Conservation (phyloP, 1,140 invertebrate genomes). For the Hycleus cichorii region DNA sequence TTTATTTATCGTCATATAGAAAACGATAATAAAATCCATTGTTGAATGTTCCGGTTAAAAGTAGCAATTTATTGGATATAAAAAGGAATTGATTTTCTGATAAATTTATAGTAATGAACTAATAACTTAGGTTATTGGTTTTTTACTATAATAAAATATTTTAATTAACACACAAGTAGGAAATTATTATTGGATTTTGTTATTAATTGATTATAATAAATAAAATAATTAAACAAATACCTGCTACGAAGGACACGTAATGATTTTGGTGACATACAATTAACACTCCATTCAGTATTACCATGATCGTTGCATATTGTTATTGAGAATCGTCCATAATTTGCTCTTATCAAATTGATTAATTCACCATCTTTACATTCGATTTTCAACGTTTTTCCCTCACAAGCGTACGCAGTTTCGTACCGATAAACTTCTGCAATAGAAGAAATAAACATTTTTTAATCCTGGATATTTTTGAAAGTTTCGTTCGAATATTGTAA, state of each 20-base stretch:
- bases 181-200: background rate
- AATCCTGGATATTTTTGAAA: background rate
- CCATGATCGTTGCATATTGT: constrained; percentile 95
- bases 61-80: no score
- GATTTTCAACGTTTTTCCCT: constrained; percentile 81
- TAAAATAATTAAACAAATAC: constrained; percentile 40
- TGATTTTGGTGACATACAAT: constrained; percentile 84
- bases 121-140: no score
- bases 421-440: constrained; percentile 62
- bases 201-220: background rate
- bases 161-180: background rate
- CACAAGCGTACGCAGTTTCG: constrained; percentile 88
- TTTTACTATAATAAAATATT: background rate
- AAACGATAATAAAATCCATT: no score
- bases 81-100: no score
- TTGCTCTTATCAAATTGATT: constrained; percentile 87
- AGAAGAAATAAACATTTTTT: constrained; percentile 24
- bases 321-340: constrained; percentile 93
- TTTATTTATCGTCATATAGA: no score
- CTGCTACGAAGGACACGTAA: constrained; percentile 70
- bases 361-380: constrained; percentile 79
- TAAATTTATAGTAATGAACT: no score
- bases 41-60: no score
- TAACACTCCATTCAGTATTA: constrained; percentile 93
- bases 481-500: background rate